Evolutionary conservation across 2,888 invertebrate genomes (phyloP).

Genomic region (Syrphus vitripennis): DNA sequence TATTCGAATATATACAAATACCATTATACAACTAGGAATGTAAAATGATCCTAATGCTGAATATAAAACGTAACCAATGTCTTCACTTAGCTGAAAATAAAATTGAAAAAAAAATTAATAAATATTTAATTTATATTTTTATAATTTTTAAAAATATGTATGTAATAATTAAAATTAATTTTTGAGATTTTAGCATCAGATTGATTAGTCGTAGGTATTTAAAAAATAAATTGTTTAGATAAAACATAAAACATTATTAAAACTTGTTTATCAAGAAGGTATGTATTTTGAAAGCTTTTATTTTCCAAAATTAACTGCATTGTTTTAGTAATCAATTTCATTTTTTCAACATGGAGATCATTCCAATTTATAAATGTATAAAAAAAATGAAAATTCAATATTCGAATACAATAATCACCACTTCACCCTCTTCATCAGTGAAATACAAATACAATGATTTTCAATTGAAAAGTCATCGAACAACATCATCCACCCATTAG

Average conservation of each 20-base stretch:
- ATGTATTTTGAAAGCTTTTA: too few species aligned
- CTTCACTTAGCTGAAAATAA: conserved; percentile 92
- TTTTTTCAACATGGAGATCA: too few species aligned
- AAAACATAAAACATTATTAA: too few species aligned
- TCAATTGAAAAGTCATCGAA: conserved; percentile 39
- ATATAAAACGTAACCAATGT: conserved; percentile 98
- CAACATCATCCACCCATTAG: not conserved
- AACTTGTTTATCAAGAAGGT: too few species aligned
- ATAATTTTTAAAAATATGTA: not conserved
- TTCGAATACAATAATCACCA: conserved; percentile 12
- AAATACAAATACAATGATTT: conserved; percentile 34
- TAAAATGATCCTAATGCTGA: conserved; percentile 99
- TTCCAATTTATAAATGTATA: not conserved
- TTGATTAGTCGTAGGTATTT: too few species aligned
- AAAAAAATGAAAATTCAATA: not conserved
- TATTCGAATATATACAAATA: conserved; percentile 99
- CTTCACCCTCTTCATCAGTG: conserved; percentile 8
- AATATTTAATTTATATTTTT: not conserved
- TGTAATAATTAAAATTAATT: too few species aligned
- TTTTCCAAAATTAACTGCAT: too few species aligned
- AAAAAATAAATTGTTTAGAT: too few species aligned
- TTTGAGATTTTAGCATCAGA: too few species aligned
- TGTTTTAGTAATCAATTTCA: too few species aligned
- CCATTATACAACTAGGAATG: conserved; percentile 99
- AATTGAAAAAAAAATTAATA: conserved; percentile 27